Evolutionary conservation across 2,113 vertebrate genomes (phyloP).

Genomic region (Melanerpes aurifrons): DNA sequence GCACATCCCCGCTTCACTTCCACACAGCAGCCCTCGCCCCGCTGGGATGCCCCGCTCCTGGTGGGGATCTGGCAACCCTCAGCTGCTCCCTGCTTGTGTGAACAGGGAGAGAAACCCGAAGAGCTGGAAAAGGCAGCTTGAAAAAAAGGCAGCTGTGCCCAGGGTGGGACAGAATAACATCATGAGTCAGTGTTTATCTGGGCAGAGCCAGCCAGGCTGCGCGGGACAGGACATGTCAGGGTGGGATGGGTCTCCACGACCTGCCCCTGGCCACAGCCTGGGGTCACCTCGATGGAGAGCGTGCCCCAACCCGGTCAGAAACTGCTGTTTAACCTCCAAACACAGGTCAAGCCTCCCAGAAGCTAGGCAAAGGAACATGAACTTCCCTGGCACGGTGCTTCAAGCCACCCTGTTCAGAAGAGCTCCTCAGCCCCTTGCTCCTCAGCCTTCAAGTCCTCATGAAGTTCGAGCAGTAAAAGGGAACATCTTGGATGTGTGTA

Average conservation of each 20-base stretch:
- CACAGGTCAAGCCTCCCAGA: rapidly evolving
- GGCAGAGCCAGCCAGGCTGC: background rate
- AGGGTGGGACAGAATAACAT: conserved; percentile 49
- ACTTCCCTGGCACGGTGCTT: background rate
- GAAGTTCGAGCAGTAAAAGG: background rate
- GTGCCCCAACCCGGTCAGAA: background rate
- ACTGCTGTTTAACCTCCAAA: background rate
- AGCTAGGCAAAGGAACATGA: rapidly evolving
- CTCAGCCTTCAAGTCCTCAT: rapidly evolving
- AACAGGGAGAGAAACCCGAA: background rate
- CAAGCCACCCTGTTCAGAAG: rapidly evolving
- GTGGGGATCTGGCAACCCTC: background rate
- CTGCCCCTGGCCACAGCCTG: rapidly evolving
- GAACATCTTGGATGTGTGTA: background rate
- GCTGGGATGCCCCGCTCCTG: rapidly evolving
- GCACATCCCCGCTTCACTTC: rapidly evolving
- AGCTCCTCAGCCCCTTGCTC: background rate
- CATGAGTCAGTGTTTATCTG: conserved; percentile 54
- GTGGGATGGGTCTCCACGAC: background rate
- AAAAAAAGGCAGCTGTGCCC: conserved; percentile 38
- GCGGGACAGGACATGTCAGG: background rate
- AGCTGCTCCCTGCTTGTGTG: background rate
- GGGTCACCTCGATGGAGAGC: rapidly evolving
- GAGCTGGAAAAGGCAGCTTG: conserved; percentile 14
- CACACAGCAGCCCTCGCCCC: background rate